These are phyloP conservation scores for Euwallacea fornicatus DNA, from an alignment of 1,140 invertebrate genomes.

Conservation along the genomic window DNA sequence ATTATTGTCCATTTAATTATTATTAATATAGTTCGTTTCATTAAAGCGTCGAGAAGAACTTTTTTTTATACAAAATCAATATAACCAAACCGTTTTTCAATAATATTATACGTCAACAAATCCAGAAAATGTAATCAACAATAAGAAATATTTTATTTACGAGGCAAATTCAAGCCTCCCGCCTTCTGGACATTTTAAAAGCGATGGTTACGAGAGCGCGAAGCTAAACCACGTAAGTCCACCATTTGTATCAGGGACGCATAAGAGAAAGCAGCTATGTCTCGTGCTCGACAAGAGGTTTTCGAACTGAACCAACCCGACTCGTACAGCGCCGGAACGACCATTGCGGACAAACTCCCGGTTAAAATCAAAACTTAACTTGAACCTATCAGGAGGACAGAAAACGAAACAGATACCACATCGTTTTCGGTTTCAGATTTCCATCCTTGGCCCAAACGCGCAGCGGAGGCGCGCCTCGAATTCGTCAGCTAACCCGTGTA, in stretches of 20 bases:
- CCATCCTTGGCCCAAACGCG: too few species aligned
- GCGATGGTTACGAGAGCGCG: not conserved
- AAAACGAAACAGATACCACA: not conserved
- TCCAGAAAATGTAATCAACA: too few species aligned
- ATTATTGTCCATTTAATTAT: too few species aligned
- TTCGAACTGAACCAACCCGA: not conserved
- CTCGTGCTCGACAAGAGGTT: not conserved
- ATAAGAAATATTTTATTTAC: too few species aligned
- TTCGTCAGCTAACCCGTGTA: not conserved
- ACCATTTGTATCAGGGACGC: conserved; percentile 27
- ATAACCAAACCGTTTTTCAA: too few species aligned
- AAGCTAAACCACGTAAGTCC: conserved; percentile 30
- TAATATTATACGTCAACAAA: too few species aligned
- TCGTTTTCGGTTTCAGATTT: too few species aligned
- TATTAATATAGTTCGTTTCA: too few species aligned
- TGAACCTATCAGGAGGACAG: conserved; percentile 14
- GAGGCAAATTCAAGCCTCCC: too few species aligned
- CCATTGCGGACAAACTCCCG: conserved; percentile 13
- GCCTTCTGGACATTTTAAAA: too few species aligned
- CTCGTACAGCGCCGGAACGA: not conserved
- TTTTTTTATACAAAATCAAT: too few species aligned
- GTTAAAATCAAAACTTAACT: conserved; percentile 28
- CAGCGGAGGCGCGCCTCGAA: conserved; percentile 9
- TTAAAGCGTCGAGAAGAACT: too few species aligned
- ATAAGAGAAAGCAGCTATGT: conserved; percentile 3